Base-by-base conservation (phyloP, 2,797 vertebrate genomes). In the Stomatorhinus walkeri region DNA sequence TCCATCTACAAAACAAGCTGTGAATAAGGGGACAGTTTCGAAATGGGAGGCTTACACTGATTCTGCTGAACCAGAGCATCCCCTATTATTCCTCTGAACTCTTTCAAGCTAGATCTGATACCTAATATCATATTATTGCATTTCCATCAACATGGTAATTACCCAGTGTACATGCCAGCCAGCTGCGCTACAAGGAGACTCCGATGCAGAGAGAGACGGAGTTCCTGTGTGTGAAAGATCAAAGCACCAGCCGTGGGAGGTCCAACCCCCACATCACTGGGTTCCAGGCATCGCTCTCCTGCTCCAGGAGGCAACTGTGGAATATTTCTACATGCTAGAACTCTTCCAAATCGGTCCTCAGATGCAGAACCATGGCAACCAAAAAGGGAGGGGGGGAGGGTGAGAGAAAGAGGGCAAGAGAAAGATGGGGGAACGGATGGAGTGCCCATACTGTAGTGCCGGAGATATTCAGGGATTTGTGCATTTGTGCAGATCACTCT, bases 251-350 rank as follows among this genome's bases (percentile, higher is more conserved):
- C 54, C 56, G 24, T 2, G 48, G 51, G 79, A 12, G 59, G 56
- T 76, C 64, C 79, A 36, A 32, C 24, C 81, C 19, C 28, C 81
- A 84, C 54, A 32, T 76, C 76, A 68, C 56, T 59, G 85, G 40
- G 3, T 72, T 48, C 68, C 40, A 61, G 52, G 16, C 52, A 56
- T 28, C 24, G 9, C 79, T 48, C 14, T 40, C 51, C 59, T 43
- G 89, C 61, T 43, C 46, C 76, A n/a, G 76, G 79, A 79, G 5
- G 79, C 24, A 61, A 88, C 72, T 72, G 87, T 48, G 48, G 83
- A 72, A 88, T 36, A 88, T 84, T 68, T 88, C 59, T 51, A 28
- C 89, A 85, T 88, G 56, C 54, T 68, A 64, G 79, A 68, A n/a
- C 79, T 64, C 52, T 56, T 61, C 49, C 46, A 79, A 86, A 59